Evolutionary conservation across 2,797 vertebrate genomes (phyloP).

Genomic region (Acestrorhynchus altus): DNA sequence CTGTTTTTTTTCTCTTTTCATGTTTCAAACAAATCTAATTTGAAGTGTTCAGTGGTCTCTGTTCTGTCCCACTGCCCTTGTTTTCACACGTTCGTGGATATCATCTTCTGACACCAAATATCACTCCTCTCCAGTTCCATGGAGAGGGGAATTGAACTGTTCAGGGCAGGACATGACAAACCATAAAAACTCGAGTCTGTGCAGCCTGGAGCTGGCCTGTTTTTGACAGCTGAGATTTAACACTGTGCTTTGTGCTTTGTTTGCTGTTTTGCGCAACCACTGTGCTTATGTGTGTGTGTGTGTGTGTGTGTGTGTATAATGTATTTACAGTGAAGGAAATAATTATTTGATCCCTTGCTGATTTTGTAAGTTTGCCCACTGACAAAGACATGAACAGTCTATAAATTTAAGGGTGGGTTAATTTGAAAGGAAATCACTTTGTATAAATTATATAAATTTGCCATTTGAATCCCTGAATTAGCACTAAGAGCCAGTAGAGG

Average conservation of each 20-base stretch:
- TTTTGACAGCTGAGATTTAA: conserved; percentile 48
- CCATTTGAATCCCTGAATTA: too few species aligned
- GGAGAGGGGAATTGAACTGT: conserved; percentile 54
- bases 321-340: too few species aligned
- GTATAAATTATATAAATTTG: too few species aligned
- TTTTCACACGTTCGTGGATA: neutral
- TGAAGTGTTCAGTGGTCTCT: neutral
- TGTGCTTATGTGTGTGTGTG: too few species aligned
- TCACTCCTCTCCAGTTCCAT: conserved; percentile 34
- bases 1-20: neutral
- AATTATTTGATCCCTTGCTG: too few species aligned
- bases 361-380: too few species aligned
- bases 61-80: conserved; percentile 9
- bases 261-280: conserved; percentile 26
- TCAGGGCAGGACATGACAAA: conserved; percentile 46
- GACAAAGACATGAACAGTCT: too few species aligned
- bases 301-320: too few species aligned
- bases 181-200: conserved; percentile 46
- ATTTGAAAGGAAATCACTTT: too few species aligned
- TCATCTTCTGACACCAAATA: conserved; percentile 38
- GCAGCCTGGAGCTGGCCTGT: conserved; percentile 9
- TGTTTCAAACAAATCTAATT: conserved; percentile 9
- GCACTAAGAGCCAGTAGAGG: too few species aligned
- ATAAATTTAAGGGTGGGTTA: too few species aligned
- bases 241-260: conserved; percentile 8